phyloP scores from a whole-genome alignment of 2,797 vertebrate species.

The Hyperoplus immaculatus region DNA sequence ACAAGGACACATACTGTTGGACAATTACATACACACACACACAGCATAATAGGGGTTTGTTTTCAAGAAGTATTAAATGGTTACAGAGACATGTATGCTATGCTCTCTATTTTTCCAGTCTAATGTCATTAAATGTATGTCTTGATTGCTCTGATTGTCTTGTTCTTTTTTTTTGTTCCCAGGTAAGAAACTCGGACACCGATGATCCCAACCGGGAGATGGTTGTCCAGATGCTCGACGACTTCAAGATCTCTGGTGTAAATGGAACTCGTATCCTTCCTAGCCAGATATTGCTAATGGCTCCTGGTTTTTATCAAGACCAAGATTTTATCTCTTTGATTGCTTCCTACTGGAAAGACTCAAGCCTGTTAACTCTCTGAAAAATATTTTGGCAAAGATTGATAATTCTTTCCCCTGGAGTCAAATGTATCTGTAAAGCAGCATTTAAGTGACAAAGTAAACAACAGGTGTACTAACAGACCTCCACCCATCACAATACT shows the following conservation, averaged over 20 bases:
- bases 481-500: constrained; percentile 30
- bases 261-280: constrained; percentile 98
- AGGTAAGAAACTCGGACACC: constrained; percentile 96
- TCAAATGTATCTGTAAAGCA: constrained; percentile 41
- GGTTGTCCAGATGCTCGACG: constrained; percentile 96
- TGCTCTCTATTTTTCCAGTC: neutral
- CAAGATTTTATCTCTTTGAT: constrained; percentile 3
- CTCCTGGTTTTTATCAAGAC: neutral
- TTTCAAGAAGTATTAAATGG: neutral
- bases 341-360: neutral
- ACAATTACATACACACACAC: neutral
- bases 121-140: neutral
- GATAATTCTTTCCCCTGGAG: constrained; percentile 14
- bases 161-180: constrained; percentile 35
- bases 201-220: constrained; percentile 93
- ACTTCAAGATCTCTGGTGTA: constrained; percentile 98
- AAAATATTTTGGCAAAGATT: neutral
- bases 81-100: neutral
- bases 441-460: constrained; percentile 42
- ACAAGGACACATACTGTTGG: neutral
- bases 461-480: constrained; percentile 55
- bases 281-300: neutral
- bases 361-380: neutral
- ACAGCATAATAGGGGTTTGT: neutral
- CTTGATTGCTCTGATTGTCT: neutral